These are phyloP conservation scores for Noctuana brunneofusca DNA, from an alignment of 2,888 invertebrate species.

Conservation along the genomic window DNA sequence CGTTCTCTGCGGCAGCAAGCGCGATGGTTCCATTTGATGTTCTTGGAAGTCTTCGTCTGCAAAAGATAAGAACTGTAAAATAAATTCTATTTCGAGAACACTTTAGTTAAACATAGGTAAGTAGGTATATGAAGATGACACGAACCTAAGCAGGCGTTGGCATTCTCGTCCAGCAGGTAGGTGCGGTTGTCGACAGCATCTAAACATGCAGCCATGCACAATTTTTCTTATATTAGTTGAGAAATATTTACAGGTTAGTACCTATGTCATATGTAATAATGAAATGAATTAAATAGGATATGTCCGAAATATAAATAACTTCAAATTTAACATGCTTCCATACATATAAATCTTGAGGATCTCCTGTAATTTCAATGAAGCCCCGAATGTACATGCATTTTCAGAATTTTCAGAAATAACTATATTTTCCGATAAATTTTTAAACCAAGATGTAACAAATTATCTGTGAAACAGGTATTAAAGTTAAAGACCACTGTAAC, in stretches of 20 bases:
- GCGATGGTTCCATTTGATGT: slow-evolving; percentile 72
- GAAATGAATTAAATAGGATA: background rate
- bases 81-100: background rate
- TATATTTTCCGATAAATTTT: too few species aligned
- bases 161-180: slow-evolving; percentile 90
- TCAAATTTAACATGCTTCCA: slow-evolving; percentile 14
- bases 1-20: slow-evolving; percentile 61
- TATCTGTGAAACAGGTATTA: too few species aligned
- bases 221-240: slow-evolving; percentile 25
- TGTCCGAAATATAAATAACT: background rate
- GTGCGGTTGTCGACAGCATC: slow-evolving; percentile 90
- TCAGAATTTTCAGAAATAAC: too few species aligned
- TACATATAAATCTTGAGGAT: background rate
- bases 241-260: slow-evolving; percentile 54
- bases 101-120: background rate
- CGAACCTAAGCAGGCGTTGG: slow-evolving; percentile 83
- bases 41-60: slow-evolving; percentile 72
- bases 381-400: too few species aligned
- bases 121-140: slow-evolving; percentile 49
- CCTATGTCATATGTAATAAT: slow-evolving; percentile 10
- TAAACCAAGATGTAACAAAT: too few species aligned
- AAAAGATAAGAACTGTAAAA: slow-evolving; percentile 7
- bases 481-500: too few species aligned
- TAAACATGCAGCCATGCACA: slow-evolving; percentile 76
- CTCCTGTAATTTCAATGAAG: too few species aligned